Evolutionary conservation across 2,113 vertebrate genomes (phyloP).

Genomic region (Chauna torquata): DNA sequence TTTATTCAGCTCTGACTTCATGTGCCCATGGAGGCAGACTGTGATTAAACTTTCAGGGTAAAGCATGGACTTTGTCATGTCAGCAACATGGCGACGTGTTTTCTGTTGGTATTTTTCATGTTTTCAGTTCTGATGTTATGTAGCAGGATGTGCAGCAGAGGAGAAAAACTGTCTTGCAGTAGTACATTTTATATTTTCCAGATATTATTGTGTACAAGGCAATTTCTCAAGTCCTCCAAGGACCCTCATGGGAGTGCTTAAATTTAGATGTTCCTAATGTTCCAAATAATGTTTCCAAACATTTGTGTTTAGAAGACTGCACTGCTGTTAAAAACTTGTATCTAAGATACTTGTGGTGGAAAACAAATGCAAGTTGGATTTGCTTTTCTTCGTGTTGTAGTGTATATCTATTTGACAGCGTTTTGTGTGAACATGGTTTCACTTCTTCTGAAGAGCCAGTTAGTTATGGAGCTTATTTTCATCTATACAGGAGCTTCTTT

Average conservation of each 20-base stretch:
- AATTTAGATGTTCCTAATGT: neutral
- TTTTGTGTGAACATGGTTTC: neutral
- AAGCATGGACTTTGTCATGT: neutral
- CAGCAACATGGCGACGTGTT: neutral
- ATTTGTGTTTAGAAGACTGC: neutral
- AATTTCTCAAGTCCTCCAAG: neutral
- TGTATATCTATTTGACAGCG: neutral
- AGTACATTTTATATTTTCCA: neutral
- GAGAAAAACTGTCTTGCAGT: neutral
- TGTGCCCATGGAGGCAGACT: neutral
- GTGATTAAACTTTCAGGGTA: neutral
- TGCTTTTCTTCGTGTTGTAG: neutral
- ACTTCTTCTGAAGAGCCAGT: neutral
- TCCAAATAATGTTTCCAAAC: neutral
- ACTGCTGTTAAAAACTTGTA: neutral
- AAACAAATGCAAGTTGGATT: neutral
- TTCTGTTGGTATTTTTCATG: neutral
- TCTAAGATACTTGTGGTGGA: neutral
- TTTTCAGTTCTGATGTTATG: neutral
- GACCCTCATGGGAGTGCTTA: neutral
- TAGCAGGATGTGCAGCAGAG: too few relatives aligned
- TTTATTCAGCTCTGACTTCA: neutral
- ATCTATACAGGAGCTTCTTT: neutral
- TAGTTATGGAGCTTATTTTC: neutral
- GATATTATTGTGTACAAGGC: neutral